Evolutionary conservation across 2,113 vertebrate genomes (phyloP).

Genomic region (Oreocharis arfaki): DNA sequence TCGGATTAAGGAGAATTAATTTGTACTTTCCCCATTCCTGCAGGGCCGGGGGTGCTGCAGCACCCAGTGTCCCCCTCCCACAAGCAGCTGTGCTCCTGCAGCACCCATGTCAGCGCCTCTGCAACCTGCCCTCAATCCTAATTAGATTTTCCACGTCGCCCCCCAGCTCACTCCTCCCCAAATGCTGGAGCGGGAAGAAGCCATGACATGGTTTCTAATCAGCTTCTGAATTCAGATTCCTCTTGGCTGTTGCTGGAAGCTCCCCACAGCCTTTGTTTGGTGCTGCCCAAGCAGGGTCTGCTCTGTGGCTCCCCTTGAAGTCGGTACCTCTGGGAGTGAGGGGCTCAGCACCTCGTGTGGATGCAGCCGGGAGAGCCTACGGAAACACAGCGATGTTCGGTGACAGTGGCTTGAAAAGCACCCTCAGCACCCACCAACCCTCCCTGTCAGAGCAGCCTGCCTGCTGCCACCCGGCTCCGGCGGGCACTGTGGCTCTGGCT

Average conservation of each 20-base stretch:
- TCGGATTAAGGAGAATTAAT: neutral
- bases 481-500: fast-evolving
- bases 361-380: neutral
- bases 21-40: neutral
- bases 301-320: neutral
- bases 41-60: neutral
- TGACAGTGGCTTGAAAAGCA: neutral
- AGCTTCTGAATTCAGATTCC: conserved; percentile 3
- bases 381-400: fast-evolving
- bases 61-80: neutral
- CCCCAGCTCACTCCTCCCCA: conserved; percentile 12
- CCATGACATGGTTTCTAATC: conserved; percentile 56
- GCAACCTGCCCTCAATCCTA: conserved; percentile 12
- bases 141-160: neutral
- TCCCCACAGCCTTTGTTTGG: neutral
- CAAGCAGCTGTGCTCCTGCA: neutral
- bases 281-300: neutral
- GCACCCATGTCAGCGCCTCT: neutral
- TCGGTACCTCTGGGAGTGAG: fast-evolving
- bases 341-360: fast-evolving
- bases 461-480: fast-evolving
- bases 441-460: neutral
- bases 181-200: conserved; percentile 33
- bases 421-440: neutral
- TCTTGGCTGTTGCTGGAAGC: neutral